phyloP scores from a whole-genome alignment of 2,888 invertebrate genomes.

The Eupithecia inturbata region DNA sequence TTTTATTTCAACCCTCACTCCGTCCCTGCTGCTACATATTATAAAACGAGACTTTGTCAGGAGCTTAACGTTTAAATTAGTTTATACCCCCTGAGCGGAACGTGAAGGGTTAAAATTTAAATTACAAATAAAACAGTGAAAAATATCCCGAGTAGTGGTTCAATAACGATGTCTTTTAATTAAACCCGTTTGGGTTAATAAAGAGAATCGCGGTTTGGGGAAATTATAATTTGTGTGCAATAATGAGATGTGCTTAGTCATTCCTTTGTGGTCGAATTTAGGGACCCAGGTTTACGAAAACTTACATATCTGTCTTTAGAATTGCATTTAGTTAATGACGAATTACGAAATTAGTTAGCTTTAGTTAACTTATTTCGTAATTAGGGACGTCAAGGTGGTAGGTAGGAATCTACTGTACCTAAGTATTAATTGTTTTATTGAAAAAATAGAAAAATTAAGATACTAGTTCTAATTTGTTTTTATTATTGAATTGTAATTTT shows the following conservation, averaged over 20 bases:
- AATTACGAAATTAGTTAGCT: neutral
- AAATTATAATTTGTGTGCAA: constrained; percentile 50
- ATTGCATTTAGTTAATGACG: neutral
- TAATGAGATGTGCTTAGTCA: constrained; percentile 8
- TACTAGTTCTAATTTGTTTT: too few species aligned
- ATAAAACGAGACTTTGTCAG: constrained; percentile 77
- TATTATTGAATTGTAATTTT: too few species aligned
- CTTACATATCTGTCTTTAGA: neutral
- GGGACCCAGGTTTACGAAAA: neutral
- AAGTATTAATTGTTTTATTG: too few species aligned
- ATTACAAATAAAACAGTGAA: constrained; percentile 85
- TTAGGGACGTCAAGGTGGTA: too few species aligned
- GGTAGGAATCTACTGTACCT: too few species aligned
- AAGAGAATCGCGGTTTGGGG: constrained; percentile 67
- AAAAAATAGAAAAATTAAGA: too few species aligned
- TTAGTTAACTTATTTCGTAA: too few species aligned
- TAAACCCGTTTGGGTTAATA: constrained; percentile 81
- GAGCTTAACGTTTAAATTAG: constrained; percentile 84
- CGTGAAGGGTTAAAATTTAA: constrained; percentile 83
- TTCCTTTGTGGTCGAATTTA: constrained; percentile 1
- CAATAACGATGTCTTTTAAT: constrained; percentile 83
- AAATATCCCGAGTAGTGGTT: constrained; percentile 83
- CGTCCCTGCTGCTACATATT: constrained; percentile 73
- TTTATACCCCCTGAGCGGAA: constrained; percentile 80
- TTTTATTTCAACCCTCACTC: constrained; percentile 18